Conservation (phyloP, 2,113 vertebrate genomes). For the Prolemur simus region DNA sequence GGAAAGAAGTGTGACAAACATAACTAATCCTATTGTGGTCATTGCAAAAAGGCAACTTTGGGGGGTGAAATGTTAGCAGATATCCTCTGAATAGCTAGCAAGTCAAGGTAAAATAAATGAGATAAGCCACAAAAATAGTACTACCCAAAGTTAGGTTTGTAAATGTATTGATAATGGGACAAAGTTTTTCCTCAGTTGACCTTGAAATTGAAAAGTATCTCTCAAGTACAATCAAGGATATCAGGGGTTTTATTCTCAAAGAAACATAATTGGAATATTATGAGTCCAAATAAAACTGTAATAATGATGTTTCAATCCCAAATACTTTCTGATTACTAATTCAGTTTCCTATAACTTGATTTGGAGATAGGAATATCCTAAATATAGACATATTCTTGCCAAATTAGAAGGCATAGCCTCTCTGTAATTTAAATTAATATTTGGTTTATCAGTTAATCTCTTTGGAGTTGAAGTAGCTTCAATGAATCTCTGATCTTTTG, state of each 20-base stretch:
- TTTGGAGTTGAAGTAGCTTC: neutral
- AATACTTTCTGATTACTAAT: slow-evolving; percentile 35
- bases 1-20: neutral
- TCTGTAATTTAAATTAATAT: slow-evolving; percentile 39
- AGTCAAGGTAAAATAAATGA: slow-evolving; percentile 53
- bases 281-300: slow-evolving; percentile 3
- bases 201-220: slow-evolving; percentile 40
- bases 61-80: neutral
- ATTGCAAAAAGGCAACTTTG: neutral
- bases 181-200: neutral
- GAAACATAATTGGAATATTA: slow-evolving; percentile 24
- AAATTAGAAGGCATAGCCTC: neutral
- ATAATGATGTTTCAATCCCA: slow-evolving; percentile 6
- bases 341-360: slow-evolving; percentile 42
- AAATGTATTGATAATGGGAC: neutral
- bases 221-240: neutral
- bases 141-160: slow-evolving; percentile 4
- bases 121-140: neutral
- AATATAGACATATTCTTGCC: neutral
- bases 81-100: neutral
- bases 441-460: slow-evolving; percentile 23
- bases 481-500: slow-evolving; percentile 22
- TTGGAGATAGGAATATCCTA: neutral
- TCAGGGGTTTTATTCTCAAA: slow-evolving; percentile 38
- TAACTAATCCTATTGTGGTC: neutral